Conservation (phyloP, 2,113 vertebrate genomes). For the Xiphias gladius region DNA sequence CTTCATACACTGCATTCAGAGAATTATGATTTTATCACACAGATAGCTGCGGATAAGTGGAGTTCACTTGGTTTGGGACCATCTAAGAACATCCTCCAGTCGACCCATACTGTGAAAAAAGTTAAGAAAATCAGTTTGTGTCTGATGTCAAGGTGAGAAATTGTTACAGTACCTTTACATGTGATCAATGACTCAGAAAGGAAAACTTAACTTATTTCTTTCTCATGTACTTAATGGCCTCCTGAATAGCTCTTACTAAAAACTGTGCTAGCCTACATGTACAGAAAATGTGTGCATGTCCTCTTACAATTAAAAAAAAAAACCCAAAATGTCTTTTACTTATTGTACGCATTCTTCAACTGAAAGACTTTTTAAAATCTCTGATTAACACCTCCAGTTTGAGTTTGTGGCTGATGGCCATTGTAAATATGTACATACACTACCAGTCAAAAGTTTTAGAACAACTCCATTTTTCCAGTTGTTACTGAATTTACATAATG, state of each 20-base stretch:
- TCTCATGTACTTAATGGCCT: not conserved
- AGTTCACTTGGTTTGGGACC: not conserved
- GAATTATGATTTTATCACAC: conserved; percentile 2
- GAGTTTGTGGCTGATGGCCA: conserved; percentile 49
- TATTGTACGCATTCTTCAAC: conserved; percentile 13
- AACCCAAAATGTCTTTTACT: not conserved
- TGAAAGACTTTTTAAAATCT: conserved; percentile 3
- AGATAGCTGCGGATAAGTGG: conserved; percentile 43
- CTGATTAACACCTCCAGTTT: conserved; percentile 18
- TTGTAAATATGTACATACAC: conserved; percentile 16
- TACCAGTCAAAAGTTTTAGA: no score
- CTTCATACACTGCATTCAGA: conserved; percentile 21
- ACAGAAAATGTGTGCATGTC: not conserved
- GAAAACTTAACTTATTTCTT: not conserved
- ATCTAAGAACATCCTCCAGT: conserved; percentile 2
- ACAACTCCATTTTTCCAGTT: no score
- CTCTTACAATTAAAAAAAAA: not conserved
- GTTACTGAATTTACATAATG: no score
- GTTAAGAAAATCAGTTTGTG: not conserved
- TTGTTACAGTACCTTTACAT: not conserved
- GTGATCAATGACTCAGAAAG: not conserved
- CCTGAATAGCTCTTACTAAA: not conserved
- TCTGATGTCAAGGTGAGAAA: not conserved
- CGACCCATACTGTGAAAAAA: conserved; percentile 1
- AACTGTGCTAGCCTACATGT: not conserved